Evolutionary conservation across 2,113 vertebrate species (phyloP), one percentile per base, ranked within the genome.

Genomic region (Shinisaurus crocodilurus): DNA sequence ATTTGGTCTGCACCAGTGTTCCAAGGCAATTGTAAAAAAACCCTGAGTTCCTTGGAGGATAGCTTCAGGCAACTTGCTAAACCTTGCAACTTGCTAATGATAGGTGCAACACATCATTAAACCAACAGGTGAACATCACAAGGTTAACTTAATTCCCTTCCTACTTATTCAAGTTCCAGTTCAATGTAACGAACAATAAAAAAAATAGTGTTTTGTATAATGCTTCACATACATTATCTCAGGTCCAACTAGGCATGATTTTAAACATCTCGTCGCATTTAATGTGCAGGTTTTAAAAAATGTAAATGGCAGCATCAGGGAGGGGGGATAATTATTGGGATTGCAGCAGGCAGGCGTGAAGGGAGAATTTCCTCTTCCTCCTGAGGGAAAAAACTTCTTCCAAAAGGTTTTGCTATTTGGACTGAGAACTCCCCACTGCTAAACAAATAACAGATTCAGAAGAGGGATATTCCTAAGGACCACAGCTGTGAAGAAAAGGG

Each of bases 141-240:
- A 77, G 65, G 90, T 45, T 69, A 60, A 84, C 60, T 50, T 40
- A 32, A 54, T 83, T 82, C 27, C 76, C 76, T 79, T 6, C 70
- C 20, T 82, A 0, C 3, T 0, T 20, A 27, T 40, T 77, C 15
- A 81, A 23, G 57, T 57, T 54, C 81, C 50, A 74, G 34, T 25
- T 40, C 13, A 60, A 82, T n/a, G 32, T 63, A 83, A 63, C 40
- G 57, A 63, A 83, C 65, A 65, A 60, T 82, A 82, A 60, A 57
- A 63, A 63, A 54, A 32, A 60, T 60, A n/a, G 60, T 40, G 37
- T 63, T 83, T 60, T 48, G n/a, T 65, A 83, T 82, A 60, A 81
- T 57, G 81, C 23, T 83, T 83, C 81, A 83, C 34, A 48, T 79
- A 79, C 76, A 48, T 79, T 79, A 79, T 79, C 76, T 79, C 40